Evolutionary conservation across 2,113 vertebrate species (phyloP).

Genomic region (Pseudonaja textilis): DNA sequence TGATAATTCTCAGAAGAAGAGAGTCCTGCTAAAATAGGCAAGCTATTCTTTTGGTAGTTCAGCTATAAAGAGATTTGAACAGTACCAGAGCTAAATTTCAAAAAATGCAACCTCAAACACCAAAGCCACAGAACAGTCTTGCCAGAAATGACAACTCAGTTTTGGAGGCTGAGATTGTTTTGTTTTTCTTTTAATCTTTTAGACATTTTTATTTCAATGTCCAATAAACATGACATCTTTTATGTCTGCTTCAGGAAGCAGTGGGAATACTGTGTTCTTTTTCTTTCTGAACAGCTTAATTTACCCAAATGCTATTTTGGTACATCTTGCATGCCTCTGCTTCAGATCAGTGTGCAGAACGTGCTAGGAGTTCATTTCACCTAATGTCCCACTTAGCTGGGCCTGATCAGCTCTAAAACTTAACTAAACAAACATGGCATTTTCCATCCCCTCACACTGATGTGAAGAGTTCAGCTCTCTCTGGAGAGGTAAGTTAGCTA

Average conservation of each 20-base stretch:
- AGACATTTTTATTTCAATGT: conserved; percentile 26
- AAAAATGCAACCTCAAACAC: background rate
- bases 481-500: background rate
- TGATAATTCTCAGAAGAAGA: background rate
- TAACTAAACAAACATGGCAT: conserved; percentile 15
- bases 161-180: background rate
- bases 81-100: conserved; percentile 28
- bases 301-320: conserved; percentile 37
- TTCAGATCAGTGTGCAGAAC: conserved; percentile 8
- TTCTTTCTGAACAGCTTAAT: conserved; percentile 25
- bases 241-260: conserved; percentile 16
- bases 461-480: background rate
- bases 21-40: background rate
- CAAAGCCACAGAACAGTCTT: conserved; percentile 37
- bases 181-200: conserved; percentile 29
- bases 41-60: background rate
- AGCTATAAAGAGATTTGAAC: background rate
- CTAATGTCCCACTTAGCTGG: conserved; percentile 10
- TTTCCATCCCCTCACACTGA: conserved; percentile 23
- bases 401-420: conserved; percentile 10
- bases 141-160: conserved; percentile 32
- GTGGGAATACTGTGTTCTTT: background rate
- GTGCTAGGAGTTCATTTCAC: conserved; percentile 32
- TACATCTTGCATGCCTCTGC: background rate
- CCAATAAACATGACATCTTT: conserved; percentile 6